Base-by-base conservation (phyloP, 2,888 invertebrate species). In the Nomada lathburiana region DNA sequence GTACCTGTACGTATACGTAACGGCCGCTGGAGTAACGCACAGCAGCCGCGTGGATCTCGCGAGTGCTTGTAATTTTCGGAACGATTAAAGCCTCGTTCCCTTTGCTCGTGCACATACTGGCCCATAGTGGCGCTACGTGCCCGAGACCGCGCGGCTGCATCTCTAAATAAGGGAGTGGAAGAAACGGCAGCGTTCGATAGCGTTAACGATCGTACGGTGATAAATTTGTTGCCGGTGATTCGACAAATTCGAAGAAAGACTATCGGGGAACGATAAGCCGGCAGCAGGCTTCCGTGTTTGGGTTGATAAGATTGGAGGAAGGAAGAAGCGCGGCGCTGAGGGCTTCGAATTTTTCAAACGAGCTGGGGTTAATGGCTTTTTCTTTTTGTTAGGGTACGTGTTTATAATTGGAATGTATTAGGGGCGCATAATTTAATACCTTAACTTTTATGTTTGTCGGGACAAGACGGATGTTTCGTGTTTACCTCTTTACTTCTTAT, bases 31-130 rank as follows among this genome's bases (percentile, higher is more conserved):
- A 47, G 44, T 16, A 67, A 69, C 69, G 29, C 59, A 36, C 36
- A 36, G 67, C 50, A 64, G 69, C 71, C 71, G 70, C 75, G 81
- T 72, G 72, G 68, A 74, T 73, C 29, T 75, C 74, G 57, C 23
- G 81, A 53, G 63, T 72, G 77, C 67, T 65, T 65, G 77, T 75
- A 88, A 87, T 86, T 86, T 87, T 86, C 80, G 72, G 52, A 76
- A 74, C 85, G 85, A 87, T 87, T 85, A 87, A 86, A 86, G 60
- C 44, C 82, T 74, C 65, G 63, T 82, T 78, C 36, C 68, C 36
- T 83, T 72, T 10, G 16, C 10, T 16, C 64, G 57, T 44, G 53
- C 60, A 55, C 69, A 36, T 11, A 36, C 36, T 36, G 71, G 7
- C 36, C 55, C 72, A 69, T 50, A 72, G 71, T 42, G 47, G 60